A percentile compares a stretch with the other conserved stretches of the same genome.
Evolutionary conservation across 2,888 invertebrate genomes (phyloP).

Genomic region (Sycophila texana): DNA sequence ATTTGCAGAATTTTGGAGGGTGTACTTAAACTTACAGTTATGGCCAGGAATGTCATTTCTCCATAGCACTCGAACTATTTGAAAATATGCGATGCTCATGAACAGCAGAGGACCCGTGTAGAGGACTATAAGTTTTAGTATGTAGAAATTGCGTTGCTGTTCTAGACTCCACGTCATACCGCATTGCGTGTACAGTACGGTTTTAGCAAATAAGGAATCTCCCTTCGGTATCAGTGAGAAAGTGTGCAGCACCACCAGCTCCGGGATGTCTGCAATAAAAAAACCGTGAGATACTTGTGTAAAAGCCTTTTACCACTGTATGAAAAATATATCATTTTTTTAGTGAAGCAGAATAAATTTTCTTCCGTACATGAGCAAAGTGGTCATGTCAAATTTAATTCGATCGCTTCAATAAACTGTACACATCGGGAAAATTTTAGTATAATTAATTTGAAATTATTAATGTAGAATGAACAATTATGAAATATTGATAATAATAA

Average conservation of each 20-base stretch:
- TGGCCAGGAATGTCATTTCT: conserved; percentile 87
- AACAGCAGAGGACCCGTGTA: conserved; percentile 88
- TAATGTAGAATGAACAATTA: too few species aligned
- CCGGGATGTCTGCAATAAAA: conserved; percentile 82
- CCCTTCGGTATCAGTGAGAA: conserved; percentile 65
- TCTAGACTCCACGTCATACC: conserved; percentile 83
- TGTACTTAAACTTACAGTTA: conserved; percentile 64
- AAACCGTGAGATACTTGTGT: neutral
- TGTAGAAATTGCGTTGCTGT: conserved; percentile 83
- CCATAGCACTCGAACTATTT: conserved; percentile 90
- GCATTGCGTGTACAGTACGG: conserved; percentile 84
- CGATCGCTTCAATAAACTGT: too few species aligned
- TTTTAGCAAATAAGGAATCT: conserved; percentile 74
- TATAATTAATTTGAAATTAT: too few species aligned
- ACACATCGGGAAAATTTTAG: too few species aligned
- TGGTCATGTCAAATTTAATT: too few species aligned
- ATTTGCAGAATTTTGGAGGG: neutral
- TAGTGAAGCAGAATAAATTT: too few species aligned
- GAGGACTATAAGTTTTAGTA: conserved; percentile 83
- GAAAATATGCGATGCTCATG: conserved; percentile 90
- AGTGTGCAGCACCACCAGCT: conserved; percentile 85
- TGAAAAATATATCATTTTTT: too few species aligned
- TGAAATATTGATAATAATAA: too few species aligned
- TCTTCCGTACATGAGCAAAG: too few species aligned
- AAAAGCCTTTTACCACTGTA: too few species aligned